phyloP scores from a whole-genome alignment of 2,113 vertebrate genomes.

The Sciurus niger region DNA sequence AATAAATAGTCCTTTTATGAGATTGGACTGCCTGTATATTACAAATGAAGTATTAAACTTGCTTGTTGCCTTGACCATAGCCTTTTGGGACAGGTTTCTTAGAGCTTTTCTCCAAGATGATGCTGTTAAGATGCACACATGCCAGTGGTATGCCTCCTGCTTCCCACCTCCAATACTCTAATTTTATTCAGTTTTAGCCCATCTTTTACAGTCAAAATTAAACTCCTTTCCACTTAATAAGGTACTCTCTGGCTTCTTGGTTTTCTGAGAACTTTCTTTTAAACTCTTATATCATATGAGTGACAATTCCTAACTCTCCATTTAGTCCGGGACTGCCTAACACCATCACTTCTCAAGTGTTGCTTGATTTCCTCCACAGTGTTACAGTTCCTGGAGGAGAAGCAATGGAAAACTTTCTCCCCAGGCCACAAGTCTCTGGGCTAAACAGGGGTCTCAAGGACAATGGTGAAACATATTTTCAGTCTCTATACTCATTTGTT shows the following conservation, averaged over 20 bases:
- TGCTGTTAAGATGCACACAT: background rate
- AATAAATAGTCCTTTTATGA: conserved; percentile 24
- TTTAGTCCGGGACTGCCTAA: background rate
- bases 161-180: background rate
- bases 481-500: background rate
- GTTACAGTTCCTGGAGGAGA: background rate
- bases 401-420: background rate
- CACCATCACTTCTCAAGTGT: background rate
- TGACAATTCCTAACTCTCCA: background rate
- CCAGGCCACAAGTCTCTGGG: background rate
- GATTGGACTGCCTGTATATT: background rate
- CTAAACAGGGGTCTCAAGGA: background rate
- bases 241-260: background rate
- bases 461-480: background rate
- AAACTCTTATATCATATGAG: background rate
- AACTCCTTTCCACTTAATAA: conserved; percentile 3
- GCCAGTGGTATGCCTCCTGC: background rate
- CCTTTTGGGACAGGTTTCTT: background rate
- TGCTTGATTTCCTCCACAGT: background rate
- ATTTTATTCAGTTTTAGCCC: background rate
- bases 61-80: background rate
- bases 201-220: background rate
- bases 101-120: background rate
- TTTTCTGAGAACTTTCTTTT: conserved; percentile 42
- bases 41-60: background rate